Evolutionary conservation across 2,888 invertebrate genomes (phyloP).

Genomic region (Gisinianus flammeolus): DNA sequence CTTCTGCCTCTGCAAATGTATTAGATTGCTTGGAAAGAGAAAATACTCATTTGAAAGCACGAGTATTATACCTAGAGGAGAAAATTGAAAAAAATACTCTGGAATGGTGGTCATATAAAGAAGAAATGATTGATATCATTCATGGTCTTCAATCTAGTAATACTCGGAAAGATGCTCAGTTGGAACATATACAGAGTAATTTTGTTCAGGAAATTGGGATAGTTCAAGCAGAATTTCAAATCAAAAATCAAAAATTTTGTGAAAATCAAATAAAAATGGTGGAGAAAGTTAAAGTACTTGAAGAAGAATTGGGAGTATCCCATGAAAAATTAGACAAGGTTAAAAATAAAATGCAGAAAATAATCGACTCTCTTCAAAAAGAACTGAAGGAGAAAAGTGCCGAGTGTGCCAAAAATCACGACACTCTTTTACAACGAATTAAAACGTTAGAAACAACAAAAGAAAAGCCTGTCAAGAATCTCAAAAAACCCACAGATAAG

Average conservation of each 20-base stretch:
- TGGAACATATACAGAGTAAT: constrained; percentile 37
- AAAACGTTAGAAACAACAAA: background rate
- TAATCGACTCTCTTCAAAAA: constrained; percentile 12
- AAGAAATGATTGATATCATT: constrained; percentile 34
- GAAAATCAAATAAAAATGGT: constrained; percentile 45
- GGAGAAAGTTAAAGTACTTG: constrained; percentile 42
- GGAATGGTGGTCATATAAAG: constrained; percentile 41
- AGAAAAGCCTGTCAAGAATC: background rate
- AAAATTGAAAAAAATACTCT: constrained; percentile 36
- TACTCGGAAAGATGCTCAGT: constrained; percentile 32
- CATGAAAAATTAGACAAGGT: constrained; percentile 29
- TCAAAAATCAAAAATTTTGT: constrained; percentile 40
- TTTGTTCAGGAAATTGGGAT: constrained; percentile 42
- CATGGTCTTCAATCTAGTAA: constrained; percentile 27
- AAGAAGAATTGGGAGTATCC: constrained; percentile 43
- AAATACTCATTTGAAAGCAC: constrained; percentile 26
- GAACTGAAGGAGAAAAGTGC: constrained; percentile 8
- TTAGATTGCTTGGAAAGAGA: constrained; percentile 7
- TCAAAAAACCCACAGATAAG: background rate
- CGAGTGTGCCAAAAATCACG: constrained; percentile 3
- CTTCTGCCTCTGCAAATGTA: background rate
- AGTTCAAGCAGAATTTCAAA: constrained; percentile 43
- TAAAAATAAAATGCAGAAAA: constrained; percentile 29
- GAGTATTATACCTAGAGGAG: constrained; percentile 31
- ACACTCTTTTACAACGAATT: background rate